Evolutionary conservation across 2,888 invertebrate species (phyloP), one percentile per base, ranked within the genome.

Genomic region (Abscondita cerata): DNA sequence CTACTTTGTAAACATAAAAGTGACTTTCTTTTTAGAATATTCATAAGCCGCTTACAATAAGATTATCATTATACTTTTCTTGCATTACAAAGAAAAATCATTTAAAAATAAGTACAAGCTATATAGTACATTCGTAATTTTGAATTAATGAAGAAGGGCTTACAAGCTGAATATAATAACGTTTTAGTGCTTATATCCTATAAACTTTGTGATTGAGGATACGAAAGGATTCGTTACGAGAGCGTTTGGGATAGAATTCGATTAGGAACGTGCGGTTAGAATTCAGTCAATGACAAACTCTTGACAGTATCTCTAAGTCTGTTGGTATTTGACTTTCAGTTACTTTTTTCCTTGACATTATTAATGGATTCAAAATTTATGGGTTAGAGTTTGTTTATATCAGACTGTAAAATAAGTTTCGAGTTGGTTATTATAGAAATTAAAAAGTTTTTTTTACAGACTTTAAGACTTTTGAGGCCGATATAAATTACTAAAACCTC

Each of bases 11-110:
- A 44, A 44, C 44, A 44, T 44, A 44, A 44, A 18, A 8, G 18
- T 19, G 44, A 18, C 18, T 44, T n/a, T 16, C 44, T 19, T 18
- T 44, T 16, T 44, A 44, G 44, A 44, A 44, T 44, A 44, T 44
- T 44, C 44, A 44, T 18, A 44, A 44, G 16, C 44, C n/a, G n/a
- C n/a, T 36, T 2, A 40, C 16, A 11, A 3, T 18, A 18, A 44
- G 18, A 19, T 44, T 44, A 18, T 11, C 16, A 36, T 36, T 36
- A 36, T 36, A 36, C 36, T 12, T 36, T 36, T 12, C 2, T 9
- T 36, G 36, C 36, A 9, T 36, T 2, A 5, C 11, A 36, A 36
- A 36, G 36, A n/a, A n/a, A n/a, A n/a, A n/a, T n/a, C 12, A 36
- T 36, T 36, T 36, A 36, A n/a, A 36, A 36, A 31, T 31, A 6